Percentiles rank a stretch among this genome's conserved stretches.
Evolutionary conservation across 2,888 invertebrate species (phyloP).

Genomic region (Cheilosia soror): DNA sequence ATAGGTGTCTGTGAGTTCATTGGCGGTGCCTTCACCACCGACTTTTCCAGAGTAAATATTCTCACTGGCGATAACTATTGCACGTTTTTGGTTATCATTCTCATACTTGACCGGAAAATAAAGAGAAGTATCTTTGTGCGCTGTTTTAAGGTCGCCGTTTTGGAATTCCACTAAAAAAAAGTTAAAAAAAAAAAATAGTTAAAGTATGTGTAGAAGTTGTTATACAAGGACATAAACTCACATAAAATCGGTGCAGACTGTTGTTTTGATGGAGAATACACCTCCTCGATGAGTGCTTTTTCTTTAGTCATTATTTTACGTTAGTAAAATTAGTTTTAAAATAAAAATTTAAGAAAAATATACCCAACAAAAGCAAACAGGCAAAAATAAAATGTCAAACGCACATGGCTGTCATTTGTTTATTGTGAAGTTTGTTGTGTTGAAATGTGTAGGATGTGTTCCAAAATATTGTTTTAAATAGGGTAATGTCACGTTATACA

Average conservation of each 20-base stretch:
- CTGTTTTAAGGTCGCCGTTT: slow-evolving; percentile 79
- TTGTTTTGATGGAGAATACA: slow-evolving; percentile 69
- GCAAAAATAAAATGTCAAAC: background rate
- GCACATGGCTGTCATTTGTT: background rate
- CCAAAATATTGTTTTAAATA: too few relatives aligned
- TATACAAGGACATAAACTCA: slow-evolving; percentile 74
- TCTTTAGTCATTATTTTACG: slow-evolving; percentile 77
- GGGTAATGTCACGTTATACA: too few relatives aligned
- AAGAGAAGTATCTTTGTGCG: slow-evolving; percentile 73
- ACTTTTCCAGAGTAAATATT: slow-evolving; percentile 78
- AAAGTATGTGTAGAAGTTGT: background rate
- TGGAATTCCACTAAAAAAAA: slow-evolving; percentile 80
- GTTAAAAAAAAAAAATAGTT: slow-evolving; percentile 58
- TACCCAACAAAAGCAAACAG: background rate
- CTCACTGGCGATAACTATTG: slow-evolving; percentile 78
- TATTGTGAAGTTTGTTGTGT: background rate
- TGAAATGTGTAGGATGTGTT: background rate
- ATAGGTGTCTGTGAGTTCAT: slow-evolving; percentile 79
- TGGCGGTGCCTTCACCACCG: slow-evolving; percentile 51
- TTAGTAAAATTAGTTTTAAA: background rate
- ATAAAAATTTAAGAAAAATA: background rate
- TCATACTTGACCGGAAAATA: slow-evolving; percentile 76
- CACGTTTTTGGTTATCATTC: slow-evolving; percentile 65
- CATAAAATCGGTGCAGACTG: slow-evolving; percentile 78
- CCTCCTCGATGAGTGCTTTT: slow-evolving; percentile 77